phyloP scores from a whole-genome alignment of 2,797 vertebrate species.

The Gymnoscopelus microlampas region DNA sequence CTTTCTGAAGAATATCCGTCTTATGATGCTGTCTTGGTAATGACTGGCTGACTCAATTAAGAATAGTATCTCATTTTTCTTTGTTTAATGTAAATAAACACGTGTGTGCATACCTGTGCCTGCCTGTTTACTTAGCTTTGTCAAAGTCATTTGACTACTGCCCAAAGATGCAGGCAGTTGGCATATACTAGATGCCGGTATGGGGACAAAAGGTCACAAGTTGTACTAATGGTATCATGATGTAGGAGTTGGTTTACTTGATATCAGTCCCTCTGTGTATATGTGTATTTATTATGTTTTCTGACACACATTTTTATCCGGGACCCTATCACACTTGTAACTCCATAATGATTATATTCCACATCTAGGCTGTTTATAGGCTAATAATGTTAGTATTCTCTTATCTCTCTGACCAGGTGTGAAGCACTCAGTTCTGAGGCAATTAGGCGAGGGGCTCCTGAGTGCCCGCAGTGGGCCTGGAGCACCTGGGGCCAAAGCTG shows the following conservation, averaged over 20 bases:
- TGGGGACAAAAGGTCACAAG: background rate
- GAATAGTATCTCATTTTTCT: no score
- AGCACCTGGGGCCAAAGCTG: conserved; percentile 75
- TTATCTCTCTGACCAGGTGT: conserved; percentile 80
- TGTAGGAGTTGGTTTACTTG: conserved; percentile 2
- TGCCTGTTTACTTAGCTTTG: background rate
- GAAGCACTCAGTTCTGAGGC: conserved; percentile 86
- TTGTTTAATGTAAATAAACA: no score
- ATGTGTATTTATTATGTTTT: background rate
- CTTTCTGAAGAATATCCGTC: no score
- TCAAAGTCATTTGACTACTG: conserved; percentile 20
- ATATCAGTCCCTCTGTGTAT: background rate
- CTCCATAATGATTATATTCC: background rate
- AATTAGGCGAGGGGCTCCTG: conserved; percentile 87
- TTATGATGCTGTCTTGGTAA: no score
- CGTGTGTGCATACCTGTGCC: background rate
- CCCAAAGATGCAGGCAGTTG: background rate
- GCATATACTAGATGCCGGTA: background rate
- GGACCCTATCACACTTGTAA: background rate
- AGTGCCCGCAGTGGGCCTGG: conserved; percentile 83
- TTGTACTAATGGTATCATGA: background rate
- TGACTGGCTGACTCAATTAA: no score
- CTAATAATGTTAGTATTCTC: background rate
- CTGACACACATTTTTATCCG: background rate
- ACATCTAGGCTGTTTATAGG: background rate